These are phyloP conservation scores for Hydrocynus forskahlii DNA, from an alignment of 2,797 vertebrate genomes.

Conservation along the genomic window DNA sequence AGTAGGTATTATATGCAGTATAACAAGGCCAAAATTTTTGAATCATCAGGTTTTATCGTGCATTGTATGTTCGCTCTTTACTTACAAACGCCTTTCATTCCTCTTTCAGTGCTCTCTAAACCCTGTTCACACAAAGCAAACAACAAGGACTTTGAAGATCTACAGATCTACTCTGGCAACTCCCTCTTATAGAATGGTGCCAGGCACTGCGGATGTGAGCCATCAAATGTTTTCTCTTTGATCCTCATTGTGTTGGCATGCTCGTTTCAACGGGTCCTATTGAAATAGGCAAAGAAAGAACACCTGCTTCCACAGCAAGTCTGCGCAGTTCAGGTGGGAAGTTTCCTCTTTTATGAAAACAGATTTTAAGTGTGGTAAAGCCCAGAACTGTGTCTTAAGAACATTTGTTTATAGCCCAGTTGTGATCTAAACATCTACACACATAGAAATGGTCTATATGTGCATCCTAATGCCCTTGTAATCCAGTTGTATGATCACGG, in stretches of 20 bases:
- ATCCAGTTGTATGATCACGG: neutral
- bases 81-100: conserved; percentile 42
- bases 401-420: conserved; percentile 11
- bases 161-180: conserved; percentile 49
- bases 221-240: conserved; percentile 50
- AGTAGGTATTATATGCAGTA: conserved; percentile 19
- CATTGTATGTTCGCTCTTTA: conserved; percentile 34
- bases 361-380: conserved; percentile 22
- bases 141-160: conserved; percentile 55
- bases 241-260: conserved; percentile 55
- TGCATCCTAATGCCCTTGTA: neutral
- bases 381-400: conserved; percentile 18
- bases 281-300: conserved; percentile 57
- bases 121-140: conserved; percentile 54
- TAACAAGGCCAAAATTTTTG: conserved; percentile 35
- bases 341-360: conserved; percentile 41
- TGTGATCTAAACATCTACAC: neutral
- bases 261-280: conserved; percentile 53
- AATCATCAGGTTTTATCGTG: conserved; percentile 40
- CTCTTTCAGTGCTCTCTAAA: conserved; percentile 53
- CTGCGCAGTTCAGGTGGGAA: conserved; percentile 47
- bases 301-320: conserved; percentile 57
- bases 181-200: conserved; percentile 47
- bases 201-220: conserved; percentile 52
- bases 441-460: neutral